Evolutionary conservation across 37 sponge, comb jelly and placozoan genomes (phyloP).

Genomic region (Cladorhizidae sp.): DNA sequence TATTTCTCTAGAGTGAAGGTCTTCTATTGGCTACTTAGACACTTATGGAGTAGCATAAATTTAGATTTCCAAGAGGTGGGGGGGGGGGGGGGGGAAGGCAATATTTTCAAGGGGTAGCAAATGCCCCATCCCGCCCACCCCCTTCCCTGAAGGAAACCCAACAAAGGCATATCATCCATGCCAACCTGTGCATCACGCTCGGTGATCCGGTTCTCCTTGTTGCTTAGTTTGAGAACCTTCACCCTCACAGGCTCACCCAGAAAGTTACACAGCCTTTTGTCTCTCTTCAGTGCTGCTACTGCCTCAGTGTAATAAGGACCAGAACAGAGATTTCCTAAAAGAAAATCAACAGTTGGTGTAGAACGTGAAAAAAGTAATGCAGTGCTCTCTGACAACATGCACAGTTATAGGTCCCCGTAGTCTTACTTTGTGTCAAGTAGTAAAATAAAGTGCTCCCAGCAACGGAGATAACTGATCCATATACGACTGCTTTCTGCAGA

Average conservation of each 20-base stretch:
- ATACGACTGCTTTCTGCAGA: constrained; percentile 57
- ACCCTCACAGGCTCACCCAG: constrained; percentile 66
- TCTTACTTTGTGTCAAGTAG: constrained; percentile 64
- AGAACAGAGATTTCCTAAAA: constrained; percentile 43
- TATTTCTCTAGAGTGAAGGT: too few species aligned
- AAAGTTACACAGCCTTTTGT: constrained; percentile 24
- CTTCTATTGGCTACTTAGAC: too few species aligned
- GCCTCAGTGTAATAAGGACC: constrained; percentile 57
- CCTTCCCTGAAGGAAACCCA: too few species aligned
- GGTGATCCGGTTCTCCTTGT: constrained; percentile 41
- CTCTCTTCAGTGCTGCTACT: constrained; percentile 37
- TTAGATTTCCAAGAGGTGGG: too few species aligned
- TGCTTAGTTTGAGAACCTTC: constrained; percentile 35
- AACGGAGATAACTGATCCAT: constrained; percentile 62
- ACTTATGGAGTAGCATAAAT: too few species aligned
- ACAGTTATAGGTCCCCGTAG: too few species aligned
- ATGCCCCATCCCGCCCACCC: too few species aligned
- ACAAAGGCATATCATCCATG: too few species aligned
- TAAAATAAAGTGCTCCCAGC: constrained; percentile 63
- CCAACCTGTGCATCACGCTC: constrained; percentile 50
- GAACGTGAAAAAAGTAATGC: background rate
- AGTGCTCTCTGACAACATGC: too few species aligned
- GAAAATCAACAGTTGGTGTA: background rate
- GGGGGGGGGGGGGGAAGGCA: too few species aligned
- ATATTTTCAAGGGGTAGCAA: too few species aligned